Base-by-base conservation (phyloP, 30 jellyfish, hydroid and myxozoan genomes). In the Aurelia coerulea region DNA sequence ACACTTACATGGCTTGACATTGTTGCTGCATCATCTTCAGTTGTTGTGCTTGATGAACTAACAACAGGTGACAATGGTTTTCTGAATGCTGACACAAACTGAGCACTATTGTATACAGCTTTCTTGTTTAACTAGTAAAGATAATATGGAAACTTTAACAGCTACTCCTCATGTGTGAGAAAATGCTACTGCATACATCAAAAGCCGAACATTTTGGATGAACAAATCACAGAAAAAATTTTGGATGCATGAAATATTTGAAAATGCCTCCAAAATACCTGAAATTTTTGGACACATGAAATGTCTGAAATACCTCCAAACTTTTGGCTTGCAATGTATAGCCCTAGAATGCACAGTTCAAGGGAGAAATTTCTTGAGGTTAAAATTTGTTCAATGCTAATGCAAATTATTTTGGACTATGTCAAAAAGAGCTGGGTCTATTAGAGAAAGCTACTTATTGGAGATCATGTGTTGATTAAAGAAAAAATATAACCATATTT, bases 1-100 rank as follows among this genome's bases (percentile, higher is more conserved):
- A 34, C n/a, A 80, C 87, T 74, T 60, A 77, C 90, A 74, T 84
- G 88, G 42, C 76, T 65, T 41, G 79, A 75, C 60, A 90, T 17
- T 31, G 31, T 33, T 0, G 82, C 59, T 10, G 46, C 0, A 2
- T 76, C 83, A 16, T 66, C 86, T 17, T 64, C 87, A 11, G 18
- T 65, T 3, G 76, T 46, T 19, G 37, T 53, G 17, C 37, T 46
- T 7, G 65, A 17, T 58, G 52, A n/a, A 49, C 62, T 39, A 32
- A 10, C 71, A 34, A 78, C 67, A 17, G 90, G 79, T 2, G 95
- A 59, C 39, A 92, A 64, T 39, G 98, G 97, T 70, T 92, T 92
- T 17, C 98, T 95, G 59, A 56, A 92, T 3, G 62, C 92, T 51
- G 98, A 92, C 4, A 86, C 54, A 88, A 80, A 92, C 70, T 87